Percentiles rank a stretch among this genome's conserved stretches.
Evolutionary conservation across 2,113 vertebrate genomes (phyloP).

Genomic region (Hepsetus odoe): DNA sequence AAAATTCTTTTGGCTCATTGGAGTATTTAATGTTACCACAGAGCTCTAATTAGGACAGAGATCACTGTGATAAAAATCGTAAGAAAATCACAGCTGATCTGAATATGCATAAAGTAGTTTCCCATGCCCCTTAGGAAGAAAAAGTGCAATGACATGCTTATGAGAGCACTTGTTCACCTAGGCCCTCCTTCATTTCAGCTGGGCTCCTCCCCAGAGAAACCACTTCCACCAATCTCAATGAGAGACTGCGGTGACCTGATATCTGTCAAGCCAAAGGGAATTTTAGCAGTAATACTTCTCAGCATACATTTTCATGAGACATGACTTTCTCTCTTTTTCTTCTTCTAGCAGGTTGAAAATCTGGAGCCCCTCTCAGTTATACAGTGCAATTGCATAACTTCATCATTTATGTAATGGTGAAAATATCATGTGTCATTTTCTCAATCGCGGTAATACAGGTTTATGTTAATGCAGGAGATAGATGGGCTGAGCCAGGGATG

Average conservation of each 20-base stretch:
- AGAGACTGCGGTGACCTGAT: conserved; percentile 45
- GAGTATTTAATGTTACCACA: background rate
- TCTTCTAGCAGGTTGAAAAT: conserved; percentile 49
- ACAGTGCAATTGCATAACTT: conserved; percentile 56
- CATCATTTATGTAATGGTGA: conserved; percentile 57
- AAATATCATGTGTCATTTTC: conserved; percentile 47
- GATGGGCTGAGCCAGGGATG: conserved; percentile 41
- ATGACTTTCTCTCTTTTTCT: conserved; percentile 40
- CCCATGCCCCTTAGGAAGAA: too few species aligned
- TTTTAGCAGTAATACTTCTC: conserved; percentile 40
- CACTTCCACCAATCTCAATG: conserved; percentile 40
- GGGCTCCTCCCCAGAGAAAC: conserved; percentile 29
- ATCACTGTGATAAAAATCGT: conserved; percentile 12
- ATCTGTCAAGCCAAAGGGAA: conserved; percentile 46
- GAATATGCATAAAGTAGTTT: background rate
- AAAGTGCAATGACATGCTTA: conserved; percentile 17
- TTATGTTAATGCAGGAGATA: conserved; percentile 43
- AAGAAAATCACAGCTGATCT: conserved; percentile 17
- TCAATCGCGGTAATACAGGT: conserved; percentile 39
- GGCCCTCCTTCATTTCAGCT: conserved; percentile 32
- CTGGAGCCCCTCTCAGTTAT: conserved; percentile 37
- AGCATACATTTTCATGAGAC: conserved; percentile 56
- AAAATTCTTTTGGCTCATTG: conserved; percentile 3
- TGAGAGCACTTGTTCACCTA: conserved; percentile 24
- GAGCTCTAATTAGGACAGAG: conserved; percentile 15